Evolutionary conservation across 1,140 invertebrate species (phyloP), one percentile per base, ranked within the genome.

Genomic region (Dinothrombium tinctorium): DNA sequence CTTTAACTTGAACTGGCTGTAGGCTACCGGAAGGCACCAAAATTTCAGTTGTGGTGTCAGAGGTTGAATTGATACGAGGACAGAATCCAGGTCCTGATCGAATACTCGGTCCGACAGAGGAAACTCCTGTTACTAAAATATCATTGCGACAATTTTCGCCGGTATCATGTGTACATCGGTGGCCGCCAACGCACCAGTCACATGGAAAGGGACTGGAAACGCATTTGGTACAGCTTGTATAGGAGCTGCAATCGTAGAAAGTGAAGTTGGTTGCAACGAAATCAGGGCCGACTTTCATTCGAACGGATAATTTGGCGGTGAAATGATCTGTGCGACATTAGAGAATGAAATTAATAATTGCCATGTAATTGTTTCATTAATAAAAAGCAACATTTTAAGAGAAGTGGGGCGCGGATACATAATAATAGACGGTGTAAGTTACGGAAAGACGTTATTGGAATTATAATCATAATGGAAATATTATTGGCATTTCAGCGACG

Each of bases 111-210:
- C 84, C 83, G 59, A 77, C 73, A 58, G 43, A 46, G 23, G 75
- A 84, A 24, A 89, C 69, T 39, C 86, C 86, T 26, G 83, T 90
- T 28, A 95, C 81, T 33, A 94, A 64, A 43, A 89, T 84, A 57
- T 92, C 83, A 61, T 89, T 89, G 26, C 80, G 66, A 54, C 82
- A 87, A 57, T 94, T 92, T 58, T 89, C 81, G 3, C 83, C 81
- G 0, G 83, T 83, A 57, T 92, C 81, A 54, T 92, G 82, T 1
- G 86, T 94, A 56, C 89, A 95, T 21, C 83, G 67, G 59, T 94
- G 86, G n/a, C 81, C 83, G 54, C 89, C 82, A 4, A 94, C 84
- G 61, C 87, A 95, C 84, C 84, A 90, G 59, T 89, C 83, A 54
- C 84, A 90, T 0, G 83, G 84, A 55, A 87, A 90, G 15, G 73